Evolutionary conservation across 2,113 vertebrate genomes (phyloP).

Genomic region (Pedionomus torquatus): DNA sequence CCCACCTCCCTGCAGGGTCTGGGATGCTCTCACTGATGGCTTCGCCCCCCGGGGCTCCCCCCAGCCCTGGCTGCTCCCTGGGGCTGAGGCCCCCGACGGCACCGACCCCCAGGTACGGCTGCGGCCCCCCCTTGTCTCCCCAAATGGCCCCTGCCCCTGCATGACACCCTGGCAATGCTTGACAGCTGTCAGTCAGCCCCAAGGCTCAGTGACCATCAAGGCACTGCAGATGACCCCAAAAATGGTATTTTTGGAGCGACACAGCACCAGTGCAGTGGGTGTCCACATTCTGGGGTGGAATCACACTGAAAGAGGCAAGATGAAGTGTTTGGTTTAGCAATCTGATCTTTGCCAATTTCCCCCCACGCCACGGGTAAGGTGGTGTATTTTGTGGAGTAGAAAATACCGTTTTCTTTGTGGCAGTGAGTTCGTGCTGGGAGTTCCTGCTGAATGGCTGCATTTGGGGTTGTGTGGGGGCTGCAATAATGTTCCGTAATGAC

Average conservation of each 20-base stretch:
- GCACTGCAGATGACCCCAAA: background rate
- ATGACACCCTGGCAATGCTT: accelerated
- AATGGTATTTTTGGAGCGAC: background rate
- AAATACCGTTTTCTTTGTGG: background rate
- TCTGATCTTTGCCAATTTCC: background rate
- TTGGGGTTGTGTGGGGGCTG: background rate
- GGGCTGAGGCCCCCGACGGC: background rate
- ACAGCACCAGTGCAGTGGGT: background rate
- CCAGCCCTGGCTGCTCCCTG: constrained; percentile 15
- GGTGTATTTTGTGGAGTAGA: background rate
- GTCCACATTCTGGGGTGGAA: background rate
- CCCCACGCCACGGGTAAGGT: background rate
- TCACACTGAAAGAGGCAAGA: background rate
- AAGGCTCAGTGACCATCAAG: accelerated
- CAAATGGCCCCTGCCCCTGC: background rate
- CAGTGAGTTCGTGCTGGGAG: background rate
- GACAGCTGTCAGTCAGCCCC: background rate
- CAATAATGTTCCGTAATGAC: background rate
- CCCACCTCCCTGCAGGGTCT: constrained; percentile 36
- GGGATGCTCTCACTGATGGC: constrained; percentile 62
- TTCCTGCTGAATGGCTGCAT: accelerated
- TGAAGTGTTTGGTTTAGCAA: background rate
- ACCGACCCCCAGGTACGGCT: background rate
- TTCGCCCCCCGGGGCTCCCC: constrained; percentile 45
- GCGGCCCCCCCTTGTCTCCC: background rate